Percentiles rank a stretch among this genome's conserved stretches.
Evolutionary conservation across 2,113 vertebrate genomes (phyloP).

Genomic region (Oceanodroma tethys): DNA sequence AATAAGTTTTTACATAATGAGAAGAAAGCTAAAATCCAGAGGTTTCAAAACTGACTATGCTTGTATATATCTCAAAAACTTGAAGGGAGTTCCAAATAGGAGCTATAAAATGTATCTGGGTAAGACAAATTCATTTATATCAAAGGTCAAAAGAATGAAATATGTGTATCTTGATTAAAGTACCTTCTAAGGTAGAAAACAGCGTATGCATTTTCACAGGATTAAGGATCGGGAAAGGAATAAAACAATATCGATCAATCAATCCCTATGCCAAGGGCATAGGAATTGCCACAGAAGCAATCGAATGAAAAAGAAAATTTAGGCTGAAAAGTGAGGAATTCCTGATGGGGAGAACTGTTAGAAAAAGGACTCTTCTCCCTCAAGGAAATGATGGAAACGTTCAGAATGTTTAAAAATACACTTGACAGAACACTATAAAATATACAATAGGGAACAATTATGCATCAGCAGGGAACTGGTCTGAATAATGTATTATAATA

Average conservation of each 20-base stretch:
- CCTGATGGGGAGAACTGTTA: neutral
- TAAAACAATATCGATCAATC: neutral
- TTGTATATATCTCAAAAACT: neutral
- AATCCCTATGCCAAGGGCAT: neutral
- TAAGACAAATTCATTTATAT: neutral
- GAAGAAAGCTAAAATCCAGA: neutral
- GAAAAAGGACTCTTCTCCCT: constrained; percentile 7
- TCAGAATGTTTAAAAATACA: constrained; percentile 51
- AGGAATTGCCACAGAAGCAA: neutral
- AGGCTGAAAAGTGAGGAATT: neutral
- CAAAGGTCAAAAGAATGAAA: neutral
- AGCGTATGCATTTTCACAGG: neutral
- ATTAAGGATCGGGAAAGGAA: neutral
- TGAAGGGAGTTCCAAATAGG: neutral
- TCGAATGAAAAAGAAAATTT: neutral
- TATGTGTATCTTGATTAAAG: neutral
- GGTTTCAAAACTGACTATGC: neutral
- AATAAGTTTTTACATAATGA: neutral
- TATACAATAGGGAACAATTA: constrained; percentile 62
- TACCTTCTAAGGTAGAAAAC: neutral
- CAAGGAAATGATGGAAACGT: constrained; percentile 20
- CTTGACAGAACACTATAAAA: constrained; percentile 53
- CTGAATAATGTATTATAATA: constrained; percentile 64
- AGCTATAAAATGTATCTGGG: neutral
- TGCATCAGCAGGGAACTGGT: constrained; percentile 40